phyloP scores from a whole-genome alignment of 2,797 vertebrate species.

The Setipinna tenuifilis region DNA sequence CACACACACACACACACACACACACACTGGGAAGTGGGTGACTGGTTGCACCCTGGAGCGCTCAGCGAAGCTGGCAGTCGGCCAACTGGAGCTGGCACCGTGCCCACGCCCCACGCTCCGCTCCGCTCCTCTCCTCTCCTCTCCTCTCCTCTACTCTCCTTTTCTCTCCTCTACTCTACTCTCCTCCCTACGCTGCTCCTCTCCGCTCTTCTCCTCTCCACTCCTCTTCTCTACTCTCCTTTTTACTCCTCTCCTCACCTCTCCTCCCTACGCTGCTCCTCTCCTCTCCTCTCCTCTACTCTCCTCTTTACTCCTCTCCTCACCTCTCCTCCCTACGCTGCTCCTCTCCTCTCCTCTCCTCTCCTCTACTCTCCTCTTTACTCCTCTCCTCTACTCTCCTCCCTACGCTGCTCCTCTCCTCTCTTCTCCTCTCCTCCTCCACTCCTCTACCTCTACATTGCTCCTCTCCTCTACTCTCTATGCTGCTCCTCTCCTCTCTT shows the following conservation, averaged over 20 bases:
- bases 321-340: slow-evolving; percentile 27
- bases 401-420: neutral
- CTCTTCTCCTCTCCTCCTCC: neutral
- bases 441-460: slow-evolving; percentile 33
- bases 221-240: neutral
- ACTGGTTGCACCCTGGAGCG: slow-evolving; percentile 49
- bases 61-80: slow-evolving; percentile 30
- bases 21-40: slow-evolving; percentile 34
- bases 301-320: neutral
- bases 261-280: neutral
- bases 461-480: slow-evolving; percentile 33
- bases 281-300: slow-evolving; percentile 24
- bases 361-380: neutral
- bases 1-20: slow-evolving; percentile 4
- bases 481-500: neutral
- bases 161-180: neutral
- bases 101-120: slow-evolving; percentile 28
- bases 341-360: slow-evolving; percentile 17
- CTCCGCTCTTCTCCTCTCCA: neutral
- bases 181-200: no score
- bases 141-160: neutral
- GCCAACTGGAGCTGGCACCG: slow-evolving; percentile 48
- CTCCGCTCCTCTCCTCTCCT: neutral
- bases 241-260: neutral
- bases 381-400: neutral